phyloP scores from a whole-genome alignment of 2,888 invertebrate species.

The Girardia tigrina region DNA sequence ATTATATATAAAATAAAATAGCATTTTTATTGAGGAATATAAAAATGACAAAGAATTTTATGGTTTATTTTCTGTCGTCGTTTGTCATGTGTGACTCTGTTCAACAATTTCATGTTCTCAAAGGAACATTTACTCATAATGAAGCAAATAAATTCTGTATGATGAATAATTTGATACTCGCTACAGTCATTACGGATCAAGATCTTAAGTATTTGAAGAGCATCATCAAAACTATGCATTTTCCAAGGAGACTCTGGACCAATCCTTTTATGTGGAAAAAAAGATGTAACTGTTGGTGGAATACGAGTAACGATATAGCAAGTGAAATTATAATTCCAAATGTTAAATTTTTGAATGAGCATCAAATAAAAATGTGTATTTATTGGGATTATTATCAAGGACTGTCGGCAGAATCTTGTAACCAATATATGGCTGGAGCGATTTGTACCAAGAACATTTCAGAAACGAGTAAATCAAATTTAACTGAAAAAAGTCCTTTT shows the following conservation, averaged over 20 bases:
- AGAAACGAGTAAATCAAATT: background rate
- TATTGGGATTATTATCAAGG: conserved; percentile 12
- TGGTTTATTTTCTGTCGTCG: background rate
- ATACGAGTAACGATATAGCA: background rate
- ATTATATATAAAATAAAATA: too few relatives aligned
- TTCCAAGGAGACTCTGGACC: background rate
- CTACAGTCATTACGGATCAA: background rate
- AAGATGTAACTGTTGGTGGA: background rate
- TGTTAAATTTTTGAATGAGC: background rate
- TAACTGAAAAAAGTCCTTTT: background rate
- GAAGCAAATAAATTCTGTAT: conserved; percentile 4
- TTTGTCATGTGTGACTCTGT: background rate
- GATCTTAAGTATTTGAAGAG: background rate
- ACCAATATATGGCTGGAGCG: background rate
- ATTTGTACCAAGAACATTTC: background rate
- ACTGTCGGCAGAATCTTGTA: conserved; percentile 4
- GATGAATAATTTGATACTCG: background rate
- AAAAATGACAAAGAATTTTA: background rate
- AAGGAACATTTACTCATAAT: conserved; percentile 12
- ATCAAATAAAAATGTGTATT: conserved; percentile 18
- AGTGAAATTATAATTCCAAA: background rate
- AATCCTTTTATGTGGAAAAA: background rate
- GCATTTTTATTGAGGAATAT: too few relatives aligned
- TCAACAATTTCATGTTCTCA: background rate
- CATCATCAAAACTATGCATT: conserved; percentile 2